A percentile compares a stretch with the other conserved stretches of the same genome.
phyloP scores from a whole-genome alignment of 1,140 invertebrate genomes.

The Orius insidiosus region DNA sequence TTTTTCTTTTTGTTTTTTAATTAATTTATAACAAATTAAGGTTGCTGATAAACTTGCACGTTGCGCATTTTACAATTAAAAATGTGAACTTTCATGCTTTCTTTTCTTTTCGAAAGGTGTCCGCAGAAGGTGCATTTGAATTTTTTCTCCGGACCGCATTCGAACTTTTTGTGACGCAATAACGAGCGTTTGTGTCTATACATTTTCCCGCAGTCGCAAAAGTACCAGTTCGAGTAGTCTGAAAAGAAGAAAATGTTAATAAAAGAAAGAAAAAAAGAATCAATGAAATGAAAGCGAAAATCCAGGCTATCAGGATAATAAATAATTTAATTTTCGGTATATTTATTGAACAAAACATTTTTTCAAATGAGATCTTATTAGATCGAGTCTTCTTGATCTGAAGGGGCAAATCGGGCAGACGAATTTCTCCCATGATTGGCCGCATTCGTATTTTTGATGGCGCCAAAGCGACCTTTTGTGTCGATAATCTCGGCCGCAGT shows the following conservation, averaged over 20 bases:
- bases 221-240: neutral
- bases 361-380: no score
- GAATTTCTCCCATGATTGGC: neutral
- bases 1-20: no score
- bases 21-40: no score
- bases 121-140: constrained; percentile 14
- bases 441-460: constrained; percentile 10
- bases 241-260: neutral
- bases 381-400: neutral
- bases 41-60: no score
- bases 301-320: no score
- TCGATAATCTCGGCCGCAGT: constrained; percentile 7
- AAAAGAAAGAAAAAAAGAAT: no score
- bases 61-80: neutral
- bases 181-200: neutral
- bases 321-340: no score
- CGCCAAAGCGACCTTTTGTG: neutral
- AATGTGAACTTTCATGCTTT: constrained; percentile 2
- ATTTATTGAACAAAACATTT: no score
- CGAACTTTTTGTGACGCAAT: constrained; percentile 25
- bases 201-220: neutral
- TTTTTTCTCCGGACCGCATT: constrained; percentile 15
- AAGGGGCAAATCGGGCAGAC: neutral
- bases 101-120: neutral
- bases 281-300: no score